Evolutionary conservation across 1,140 invertebrate genomes (phyloP).

Genomic region (Maconellicoccus hirsutus): DNA sequence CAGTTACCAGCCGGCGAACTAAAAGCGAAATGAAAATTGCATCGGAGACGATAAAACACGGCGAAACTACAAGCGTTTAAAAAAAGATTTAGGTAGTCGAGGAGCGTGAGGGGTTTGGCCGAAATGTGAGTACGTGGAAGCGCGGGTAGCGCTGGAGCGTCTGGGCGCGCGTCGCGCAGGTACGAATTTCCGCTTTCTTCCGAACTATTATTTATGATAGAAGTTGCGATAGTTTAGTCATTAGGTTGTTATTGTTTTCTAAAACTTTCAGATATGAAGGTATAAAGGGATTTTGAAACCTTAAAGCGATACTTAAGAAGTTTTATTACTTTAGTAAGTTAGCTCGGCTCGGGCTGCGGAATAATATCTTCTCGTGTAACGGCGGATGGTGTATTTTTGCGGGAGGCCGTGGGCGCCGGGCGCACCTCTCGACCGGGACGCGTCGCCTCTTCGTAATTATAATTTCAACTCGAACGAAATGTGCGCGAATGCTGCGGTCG

Average conservation of each 20-base stretch:
- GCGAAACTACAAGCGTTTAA: no score
- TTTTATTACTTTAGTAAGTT: constrained; percentile 13
- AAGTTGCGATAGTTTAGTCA: constrained; percentile 15
- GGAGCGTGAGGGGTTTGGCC: no score
- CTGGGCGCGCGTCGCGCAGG: no score
- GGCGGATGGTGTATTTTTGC: background rate
- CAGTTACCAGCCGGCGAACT: no score
- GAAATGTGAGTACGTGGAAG: no score
- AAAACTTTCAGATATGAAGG: constrained; percentile 13
- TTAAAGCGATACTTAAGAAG: constrained; percentile 16
- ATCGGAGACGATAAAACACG: no score
- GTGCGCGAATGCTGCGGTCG: no score
- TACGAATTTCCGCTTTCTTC: constrained; percentile 1
- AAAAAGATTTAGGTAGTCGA: no score
- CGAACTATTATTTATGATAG: background rate
- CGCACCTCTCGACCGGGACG: no score
- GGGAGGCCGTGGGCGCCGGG: no score
- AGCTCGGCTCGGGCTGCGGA: background rate
- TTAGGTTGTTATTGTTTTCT: constrained; percentile 19
- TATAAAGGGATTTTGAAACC: constrained; percentile 18
- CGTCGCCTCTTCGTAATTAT: background rate
- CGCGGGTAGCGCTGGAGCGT: no score
- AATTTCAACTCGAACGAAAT: background rate
- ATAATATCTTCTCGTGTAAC: background rate
- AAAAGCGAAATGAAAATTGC: no score